Base-by-base conservation (phyloP, 2,113 vertebrate genomes). In the Vidua chalybeata region DNA sequence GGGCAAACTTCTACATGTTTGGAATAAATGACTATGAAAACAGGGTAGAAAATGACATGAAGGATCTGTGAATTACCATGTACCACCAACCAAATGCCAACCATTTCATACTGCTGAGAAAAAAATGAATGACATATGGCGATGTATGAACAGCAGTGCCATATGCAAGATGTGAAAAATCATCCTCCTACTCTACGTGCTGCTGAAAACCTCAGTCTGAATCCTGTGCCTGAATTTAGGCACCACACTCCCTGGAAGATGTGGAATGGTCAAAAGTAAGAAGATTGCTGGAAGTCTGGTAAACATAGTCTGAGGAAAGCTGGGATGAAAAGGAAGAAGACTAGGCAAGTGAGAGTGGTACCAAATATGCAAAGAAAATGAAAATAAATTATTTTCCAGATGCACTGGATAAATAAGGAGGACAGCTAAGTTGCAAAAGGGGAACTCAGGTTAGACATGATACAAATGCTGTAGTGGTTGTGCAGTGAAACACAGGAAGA, bases 141-240 rank as follows among this genome's bases (percentile, higher is more conserved):
- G 19, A 96, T 90, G 84, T 77, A 95, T 84, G 94, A 96, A 84
- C 91, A 94, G 84, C 59, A 92, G 45, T 72, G 84, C 76, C 94
- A 91, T 84, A 94, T 94, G 95, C 68, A 94, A 89, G 93, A 94
- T 75, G 95, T 92, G 95, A 81, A 94, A 96, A 96, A 87, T 92
- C 89, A 90, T 92, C 91, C 91, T 96, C 95, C 93, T 84, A 94
- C 96, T 87, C 89, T 63, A 17, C 10, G 45, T 43, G 84, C 83
- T 89, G 86, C 86, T 84, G 76, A 92, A 93, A 94, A 89, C 48
- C 84, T 92, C 76, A 91, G 93, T 79, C 91, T 63, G 64, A 89
- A 64, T 95, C 48, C 86, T 63, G 76, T 2, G 23, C 87, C 93
- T 4, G 5, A 61, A 89, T 96, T 92, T 92, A 89, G 95, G 77